Percentiles rank a stretch among this genome's conserved stretches.
These are phyloP conservation scores for Lasioglossum marginatum DNA, from an alignment of 2,888 invertebrate genomes.

Conservation along the genomic window DNA sequence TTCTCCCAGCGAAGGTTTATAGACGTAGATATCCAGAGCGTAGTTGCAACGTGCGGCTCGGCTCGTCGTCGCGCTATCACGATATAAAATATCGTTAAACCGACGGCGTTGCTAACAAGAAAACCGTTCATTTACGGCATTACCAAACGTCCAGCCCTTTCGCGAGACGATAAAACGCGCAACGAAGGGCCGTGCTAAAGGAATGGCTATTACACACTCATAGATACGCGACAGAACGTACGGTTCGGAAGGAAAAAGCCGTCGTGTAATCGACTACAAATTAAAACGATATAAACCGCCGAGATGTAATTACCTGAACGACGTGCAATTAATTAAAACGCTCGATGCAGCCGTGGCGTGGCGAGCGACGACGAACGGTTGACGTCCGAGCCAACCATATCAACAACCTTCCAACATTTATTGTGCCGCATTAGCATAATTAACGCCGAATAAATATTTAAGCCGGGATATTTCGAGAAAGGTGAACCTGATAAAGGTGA, in stretches of 20 bases:
- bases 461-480: not conserved
- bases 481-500: slow-evolving; percentile 16
- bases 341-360: not conserved
- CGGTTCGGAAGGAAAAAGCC: slow-evolving; percentile 8
- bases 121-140: slow-evolving; percentile 38
- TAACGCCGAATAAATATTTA: slow-evolving; percentile 34
- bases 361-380: not conserved
- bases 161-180: slow-evolving; percentile 30
- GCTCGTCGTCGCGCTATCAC: slow-evolving; percentile 13
- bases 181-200: not conserved
- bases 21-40: slow-evolving; percentile 32
- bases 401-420: slow-evolving; percentile 27
- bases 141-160: slow-evolving; percentile 23
- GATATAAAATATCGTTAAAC: slow-evolving; percentile 43
- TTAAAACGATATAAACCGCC: slow-evolving; percentile 29
- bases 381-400: not conserved
- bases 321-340: slow-evolving; percentile 31
- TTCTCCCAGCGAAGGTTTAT: slow-evolving; percentile 11
- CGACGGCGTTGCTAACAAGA: slow-evolving; percentile 36
- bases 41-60: not conserved
- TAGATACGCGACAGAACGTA: not conserved
- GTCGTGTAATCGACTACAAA: slow-evolving; percentile 24
- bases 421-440: slow-evolving; percentile 30
- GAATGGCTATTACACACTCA: not conserved
- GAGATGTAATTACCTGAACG: slow-evolving; percentile 8